Base-by-base conservation (phyloP, 2,888 invertebrate genomes). In the Polydrusus pterygomalis region DNA sequence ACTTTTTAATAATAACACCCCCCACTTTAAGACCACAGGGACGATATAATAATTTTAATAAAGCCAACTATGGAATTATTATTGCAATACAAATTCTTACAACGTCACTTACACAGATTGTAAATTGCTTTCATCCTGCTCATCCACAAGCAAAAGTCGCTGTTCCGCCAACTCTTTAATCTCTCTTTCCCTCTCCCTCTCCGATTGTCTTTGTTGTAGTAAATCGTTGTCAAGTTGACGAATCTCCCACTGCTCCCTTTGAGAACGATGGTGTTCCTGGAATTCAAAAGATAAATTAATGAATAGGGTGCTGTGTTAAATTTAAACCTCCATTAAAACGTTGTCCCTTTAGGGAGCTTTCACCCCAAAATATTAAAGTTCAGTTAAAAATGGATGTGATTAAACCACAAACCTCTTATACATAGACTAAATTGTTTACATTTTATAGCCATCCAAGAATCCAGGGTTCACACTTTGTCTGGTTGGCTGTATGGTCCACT, bases 121-220 rank as follows among this genome's bases (percentile, higher is more conserved):
- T 74, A 84, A 80, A 79, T 80, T 82, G 72, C 80, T 81, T 70
- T 85, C 86, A 82, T 87, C 85, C 69, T 85, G 85, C 63, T 85
- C 86, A 70, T 86, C 86, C 6, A 79, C 80, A 69, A 83, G 79
- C 51, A 84, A 78, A 58, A 85, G 83, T 75, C 82, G 83, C 75
- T 86, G 87, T 70, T 87, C 87, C 20, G 82, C 83, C 82, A 90
- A 88, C 87, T 91, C 89, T 17, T 90, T 85, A 82, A 89, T 90
- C 86, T 91, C 91, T 82, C 90, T 85, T 81, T 90, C 91, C 67
- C 91, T 89, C 25, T 91, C 91, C 77, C 87, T 82, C 83, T 91
- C 91, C 45, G 91, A 91, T 60, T 91, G 91, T 67, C 92, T 87
- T 84, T 92, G 92, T 77, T 91, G 91, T 18, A 91, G 87, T 38